Evolutionary conservation across 2,113 vertebrate species (phyloP), one percentile per base, ranked within the genome.

Genomic region (Mirounga angustirostris): DNA sequence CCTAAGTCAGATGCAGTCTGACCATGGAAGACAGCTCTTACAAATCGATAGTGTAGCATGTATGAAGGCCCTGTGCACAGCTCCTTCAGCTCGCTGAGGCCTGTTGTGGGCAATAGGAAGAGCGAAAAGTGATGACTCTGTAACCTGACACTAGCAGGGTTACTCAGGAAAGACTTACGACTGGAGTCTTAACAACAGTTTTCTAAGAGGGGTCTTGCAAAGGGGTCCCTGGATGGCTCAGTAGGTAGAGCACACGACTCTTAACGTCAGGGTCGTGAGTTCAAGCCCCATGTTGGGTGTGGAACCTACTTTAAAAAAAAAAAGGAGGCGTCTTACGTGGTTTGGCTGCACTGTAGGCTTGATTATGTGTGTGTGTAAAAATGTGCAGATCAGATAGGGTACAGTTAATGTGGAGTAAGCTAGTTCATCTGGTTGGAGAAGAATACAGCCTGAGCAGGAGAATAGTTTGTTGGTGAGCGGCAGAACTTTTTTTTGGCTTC

Each of bases 351-450:
- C 24, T 63, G n/a, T 63, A 36, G 67, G 40, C 50, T 91, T 93
- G 54, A 83, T 86, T 71, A 15, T 76, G 73, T 76, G 22, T 88
- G 14, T 94, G 21, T 91, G 36, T 61, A n/a, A 93, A 95, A n/a
- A 76, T 92, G 79, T 84, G 69, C 61, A 12, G 28, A 14, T 74
- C 30, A 96, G 50, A 73, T 1, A 59, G 50, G 54, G 84, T 82
- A 40, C n/a, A 78, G 58, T 59, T 96, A 54, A 63, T 4, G 5
- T 87, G 59, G 36, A 54, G 36, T 76, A 91, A 81, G 15, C 18
- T 88, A 61, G 40, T 87, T 74, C 28, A 30, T 54, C 40, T 85
- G 73, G n/a, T 65, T 52, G 56, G 43, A 92, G 59, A 59, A 58
- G 73, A 65, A 69, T 54, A 26, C 40, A 59, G 7, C 69, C 40